phyloP scores from a whole-genome alignment of 2,113 vertebrate species.

The human (Homo sapiens) region GRCh38 chr3:10385501-10386000 shows the following conservation, averaged over 20 bases:
- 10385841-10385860: neutral
- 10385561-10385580: neutral
- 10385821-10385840: neutral
- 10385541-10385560: constrained; percentile 66
- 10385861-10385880: neutral
- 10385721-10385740: rapidly evolving
- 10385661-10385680: neutral
- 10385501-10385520: constrained; percentile 49
- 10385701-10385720: neutral
- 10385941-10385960: neutral
- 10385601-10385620: neutral
- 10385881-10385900: neutral
- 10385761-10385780: neutral
- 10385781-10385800: neutral
- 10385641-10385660: neutral
- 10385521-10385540: constrained; percentile 59
- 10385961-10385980: neutral
- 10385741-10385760: too few species aligned
- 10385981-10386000: neutral
- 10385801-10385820: neutral
- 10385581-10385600: neutral
- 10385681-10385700: neutral
- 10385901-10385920: neutral
- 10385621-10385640: neutral
- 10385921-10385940: neutral